A percentile compares a stretch with the other conserved stretches of the same genome.
Evolutionary conservation across 2,113 vertebrate species (phyloP).

Genomic region (Sander lucioperca): DNA sequence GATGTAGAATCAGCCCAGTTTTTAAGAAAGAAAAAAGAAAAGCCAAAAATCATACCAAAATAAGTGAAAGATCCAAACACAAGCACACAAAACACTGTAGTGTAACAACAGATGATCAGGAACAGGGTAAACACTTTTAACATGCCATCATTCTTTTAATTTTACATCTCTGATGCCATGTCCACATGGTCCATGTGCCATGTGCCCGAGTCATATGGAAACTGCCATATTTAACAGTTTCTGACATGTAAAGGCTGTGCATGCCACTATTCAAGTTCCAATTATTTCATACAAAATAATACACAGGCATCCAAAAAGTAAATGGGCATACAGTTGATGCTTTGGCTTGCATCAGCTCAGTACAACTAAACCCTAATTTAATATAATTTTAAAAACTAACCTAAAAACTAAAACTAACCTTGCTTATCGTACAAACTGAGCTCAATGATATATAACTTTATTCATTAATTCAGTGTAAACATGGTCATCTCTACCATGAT

Average conservation of each 20-base stretch:
- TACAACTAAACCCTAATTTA: background rate
- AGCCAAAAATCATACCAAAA: background rate
- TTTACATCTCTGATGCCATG: no score
- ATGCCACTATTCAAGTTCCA: background rate
- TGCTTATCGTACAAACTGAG: background rate
- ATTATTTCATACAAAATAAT: background rate
- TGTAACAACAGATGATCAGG: no score
- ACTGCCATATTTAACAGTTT: background rate
- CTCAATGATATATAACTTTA: no score
- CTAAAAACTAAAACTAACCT: background rate
- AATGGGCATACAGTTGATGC: background rate
- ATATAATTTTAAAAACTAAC: background rate
- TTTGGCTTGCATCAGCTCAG: background rate
- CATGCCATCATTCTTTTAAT: no score
- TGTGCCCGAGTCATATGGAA: no score
- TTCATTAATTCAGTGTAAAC: no score
- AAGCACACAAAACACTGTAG: no score
- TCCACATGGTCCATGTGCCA: no score
- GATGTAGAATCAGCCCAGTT: background rate
- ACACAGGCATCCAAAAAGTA: background rate
- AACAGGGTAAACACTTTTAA: no score
- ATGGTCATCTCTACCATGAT: no score
- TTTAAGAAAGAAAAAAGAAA: background rate
- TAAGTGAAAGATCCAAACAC: background rate
- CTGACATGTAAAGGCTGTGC: background rate